Base-by-base conservation (phyloP, 2,888 invertebrate species). In the Drosophila affinis region DNA sequence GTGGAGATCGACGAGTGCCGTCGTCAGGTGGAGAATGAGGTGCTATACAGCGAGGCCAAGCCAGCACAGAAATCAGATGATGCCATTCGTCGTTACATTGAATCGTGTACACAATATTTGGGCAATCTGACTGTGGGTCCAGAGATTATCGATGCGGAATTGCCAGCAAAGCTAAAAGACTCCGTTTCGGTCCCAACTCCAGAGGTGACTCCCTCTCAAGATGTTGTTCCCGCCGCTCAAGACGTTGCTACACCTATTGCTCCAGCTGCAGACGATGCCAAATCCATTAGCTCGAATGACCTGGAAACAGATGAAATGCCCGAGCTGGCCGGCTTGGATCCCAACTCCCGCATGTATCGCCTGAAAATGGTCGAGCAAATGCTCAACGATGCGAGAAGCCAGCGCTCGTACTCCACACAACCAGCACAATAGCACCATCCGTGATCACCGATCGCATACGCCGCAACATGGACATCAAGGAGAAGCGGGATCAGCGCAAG, bases 371-470 rank as follows among this genome's bases (percentile, higher is more conserved):
- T 95, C 1, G 93, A 94, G 75, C 93, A 94, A 70, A 89, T 94
- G 0, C 82, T 94, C 7, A 93, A 93, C 3, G 94, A 94, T 69
- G 93, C 93, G 0, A 90, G 93, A 27, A 94, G 93, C 17, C 93
- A 94, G 91, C 92, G 94, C 39, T 93, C 94, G 0, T 94, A 93
- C 72, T 94, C 95, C 46, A 95, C 0, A 95, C 96, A 2, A 94
- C 95, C 0, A 95, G 96, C 18, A 97, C 97, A 0, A 97, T 98
- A 77, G 96, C 96, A 32, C 97, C 97, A 0, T 96, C 96, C 63
- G 95, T 97, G 3, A 95, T 98, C n/a, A 96, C 95, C 78, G 94
- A 93, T 70, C 93, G 95, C 75, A 94, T 97, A 0, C 96, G 95
- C 91, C 94, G 94, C 84, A 94, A 95, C 81, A 93, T 96, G 82